These are phyloP conservation scores for Onychomys torridus DNA, from an alignment of 2,797 vertebrate species.

Conservation along the genomic window DNA sequence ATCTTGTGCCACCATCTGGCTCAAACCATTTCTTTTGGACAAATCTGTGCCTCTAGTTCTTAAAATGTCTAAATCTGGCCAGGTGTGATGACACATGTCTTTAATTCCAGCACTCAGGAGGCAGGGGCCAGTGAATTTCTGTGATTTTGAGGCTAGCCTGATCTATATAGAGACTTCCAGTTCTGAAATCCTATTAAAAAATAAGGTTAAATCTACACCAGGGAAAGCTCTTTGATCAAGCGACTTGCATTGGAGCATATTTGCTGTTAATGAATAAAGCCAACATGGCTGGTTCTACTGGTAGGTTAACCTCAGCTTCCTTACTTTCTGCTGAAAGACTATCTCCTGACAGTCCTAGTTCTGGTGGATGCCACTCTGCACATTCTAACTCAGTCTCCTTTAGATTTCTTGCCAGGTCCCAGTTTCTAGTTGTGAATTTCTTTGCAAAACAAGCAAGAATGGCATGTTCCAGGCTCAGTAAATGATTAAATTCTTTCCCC, in stretches of 20 bases:
- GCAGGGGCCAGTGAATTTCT: background rate
- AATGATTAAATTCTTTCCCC: background rate
- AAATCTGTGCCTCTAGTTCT: background rate
- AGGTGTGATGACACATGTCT: background rate
- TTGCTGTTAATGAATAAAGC: background rate
- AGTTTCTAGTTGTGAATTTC: constrained; percentile 60
- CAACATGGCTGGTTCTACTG: background rate
- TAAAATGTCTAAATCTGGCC: background rate
- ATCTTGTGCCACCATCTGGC: background rate
- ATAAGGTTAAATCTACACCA: background rate
- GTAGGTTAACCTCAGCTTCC: background rate
- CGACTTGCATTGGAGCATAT: background rate
- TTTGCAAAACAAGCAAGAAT: constrained; percentile 14
- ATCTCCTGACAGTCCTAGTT: background rate
- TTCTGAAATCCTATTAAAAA: background rate
- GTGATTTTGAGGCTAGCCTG: background rate
- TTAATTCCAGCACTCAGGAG: background rate
- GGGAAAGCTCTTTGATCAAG: background rate
- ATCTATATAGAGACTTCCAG: background rate
- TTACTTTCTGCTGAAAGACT: background rate
- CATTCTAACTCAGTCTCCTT: background rate
- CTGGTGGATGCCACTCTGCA: background rate
- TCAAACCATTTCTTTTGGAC: background rate
- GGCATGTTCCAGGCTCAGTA: background rate
- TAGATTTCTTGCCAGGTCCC: constrained; percentile 51